Conservation (phyloP, 1,140 invertebrate genomes). For the Trichonephila clavipes region DNA sequence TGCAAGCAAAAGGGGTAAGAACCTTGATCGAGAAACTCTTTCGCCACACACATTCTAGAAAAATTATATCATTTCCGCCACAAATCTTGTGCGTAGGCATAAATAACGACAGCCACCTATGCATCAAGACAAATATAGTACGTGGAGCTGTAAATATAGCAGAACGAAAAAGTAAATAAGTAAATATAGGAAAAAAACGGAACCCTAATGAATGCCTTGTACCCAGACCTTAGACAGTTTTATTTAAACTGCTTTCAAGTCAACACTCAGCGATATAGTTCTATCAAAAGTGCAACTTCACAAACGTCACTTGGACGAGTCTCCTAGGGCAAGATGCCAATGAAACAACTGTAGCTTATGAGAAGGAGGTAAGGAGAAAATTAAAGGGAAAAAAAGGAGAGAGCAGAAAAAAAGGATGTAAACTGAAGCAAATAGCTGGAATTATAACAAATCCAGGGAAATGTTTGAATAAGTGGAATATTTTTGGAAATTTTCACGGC, state of each 20-base stretch:
- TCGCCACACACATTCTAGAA: background rate
- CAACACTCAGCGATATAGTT: conserved; percentile 21
- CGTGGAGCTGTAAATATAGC: conserved; percentile 22
- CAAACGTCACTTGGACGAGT: conserved; percentile 16
- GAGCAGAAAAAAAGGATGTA: background rate
- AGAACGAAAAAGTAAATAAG: conserved; percentile 23
- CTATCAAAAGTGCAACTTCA: conserved; percentile 40
- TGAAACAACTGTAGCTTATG: conserved; percentile 41
- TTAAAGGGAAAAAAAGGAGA: too few species aligned
- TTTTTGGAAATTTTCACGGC: conserved; percentile 44
- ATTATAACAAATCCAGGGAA: conserved; percentile 33
- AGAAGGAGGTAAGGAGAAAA: background rate
- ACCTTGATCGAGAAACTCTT: background rate
- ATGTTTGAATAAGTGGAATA: conserved; percentile 61
- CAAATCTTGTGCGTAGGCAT: background rate
- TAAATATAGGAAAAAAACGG: background rate
- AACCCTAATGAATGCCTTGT: conserved; percentile 24
- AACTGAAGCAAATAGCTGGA: conserved; percentile 13
- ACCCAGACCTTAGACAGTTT: conserved; percentile 26
- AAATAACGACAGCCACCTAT: background rate
- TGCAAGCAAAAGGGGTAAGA: background rate
- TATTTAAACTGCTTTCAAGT: conserved; percentile 40
- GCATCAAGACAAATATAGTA: background rate
- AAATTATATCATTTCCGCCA: background rate
- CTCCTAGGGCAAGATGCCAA: conserved; percentile 46